Evolutionary conservation across 2,113 vertebrate species (phyloP), one percentile per base, ranked within the genome.

Genomic region (Embiotoca jacksoni): DNA sequence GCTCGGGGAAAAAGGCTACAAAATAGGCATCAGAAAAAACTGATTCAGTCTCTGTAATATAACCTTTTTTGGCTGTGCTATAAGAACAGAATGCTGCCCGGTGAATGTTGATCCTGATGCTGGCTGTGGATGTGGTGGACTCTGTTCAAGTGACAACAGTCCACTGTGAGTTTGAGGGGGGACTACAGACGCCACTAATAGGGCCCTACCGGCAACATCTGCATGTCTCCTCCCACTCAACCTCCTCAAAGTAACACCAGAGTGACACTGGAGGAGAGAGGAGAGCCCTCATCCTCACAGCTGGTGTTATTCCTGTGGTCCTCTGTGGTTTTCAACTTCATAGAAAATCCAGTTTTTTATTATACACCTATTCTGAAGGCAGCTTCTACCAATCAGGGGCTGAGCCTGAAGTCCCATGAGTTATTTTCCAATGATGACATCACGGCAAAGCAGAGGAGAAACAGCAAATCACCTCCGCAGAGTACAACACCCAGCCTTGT

Each of bases 201-300:
- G 81, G 81, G 67, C 80, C 72, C 74, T 60, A 47, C 63, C 52
- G 5, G 47, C 66, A 7, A 35, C 47, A 93, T 92, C 81, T 92
- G 82, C 91, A 93, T 93, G 88, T 71, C 91, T 75, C 93, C 93
- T 90, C 93, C 93, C 90, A 88, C 88, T 62, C 39, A 32, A 16
- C 78, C 83, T 78, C 79, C 81, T 77, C 73, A 81, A 81, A 83
- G 76, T 93, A 59, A 90, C 91, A 91, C 88, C 82, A 62, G 8
- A 50, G 65, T 90, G 87, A 88, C 82, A 68, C 52, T 7, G 44
- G 37, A 69, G 62, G 46, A 65, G 61, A 7, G 56, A 35, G 13
- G 36, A 59, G 32, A 55, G 16, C 32, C 60, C 37, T 68, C 60
- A 60, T 23, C n/a, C 68, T 54, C 46, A 33, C 13, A 11, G 16